Base-by-base conservation (phyloP, 2,888 invertebrate species). In the Calameuta filiformis region DNA sequence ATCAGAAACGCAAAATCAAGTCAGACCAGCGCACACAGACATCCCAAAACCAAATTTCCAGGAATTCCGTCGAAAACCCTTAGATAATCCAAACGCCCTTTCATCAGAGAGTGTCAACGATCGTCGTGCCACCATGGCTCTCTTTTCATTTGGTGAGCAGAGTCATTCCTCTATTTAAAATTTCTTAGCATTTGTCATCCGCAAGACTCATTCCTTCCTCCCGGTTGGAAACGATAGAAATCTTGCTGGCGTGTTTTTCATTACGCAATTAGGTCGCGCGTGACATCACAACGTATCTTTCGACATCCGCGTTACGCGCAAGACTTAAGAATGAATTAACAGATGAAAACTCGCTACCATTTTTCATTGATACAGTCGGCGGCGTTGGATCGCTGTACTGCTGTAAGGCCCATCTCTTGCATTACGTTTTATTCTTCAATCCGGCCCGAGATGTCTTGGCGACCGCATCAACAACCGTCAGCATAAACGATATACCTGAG, bases 391-490 rank as follows among this genome's bases (percentile, higher is more conserved):
- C 92, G 23, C 90, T 94, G 3, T 96, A 96, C 87, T 92, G 91
- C 0, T 92, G 93, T 4, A 97, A 97, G 91, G 87, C 93, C 4
- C 86, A 94, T 35, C 90, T 94, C 11, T 89, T 92, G n/a, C 93
- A 94, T 75, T 93, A 93, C 75, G 89, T 96, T 3, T 81, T 88
- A 23, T 94, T 90, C 78, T 93, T 97, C 94, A 92, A 93, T 35
- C 94, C 96, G 1, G 92, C 96, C 1, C 95, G 95, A 40, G 97
- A 97, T 87, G 95, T 96, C 4, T 88, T 96, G 73, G 97, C 97
- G 3, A 79, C 96, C 87, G 95, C 97, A n/a, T 93, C 94, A 83
- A 94, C 96, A 80, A 97, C 97, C 93, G 93, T 97, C 68, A 95
- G 95, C 81, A 91, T 97, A 69, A 89, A 89, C 11, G 94, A 94